Base-by-base conservation (phyloP, 2,888 invertebrate species). In the Lamellibrachia columna region DNA sequence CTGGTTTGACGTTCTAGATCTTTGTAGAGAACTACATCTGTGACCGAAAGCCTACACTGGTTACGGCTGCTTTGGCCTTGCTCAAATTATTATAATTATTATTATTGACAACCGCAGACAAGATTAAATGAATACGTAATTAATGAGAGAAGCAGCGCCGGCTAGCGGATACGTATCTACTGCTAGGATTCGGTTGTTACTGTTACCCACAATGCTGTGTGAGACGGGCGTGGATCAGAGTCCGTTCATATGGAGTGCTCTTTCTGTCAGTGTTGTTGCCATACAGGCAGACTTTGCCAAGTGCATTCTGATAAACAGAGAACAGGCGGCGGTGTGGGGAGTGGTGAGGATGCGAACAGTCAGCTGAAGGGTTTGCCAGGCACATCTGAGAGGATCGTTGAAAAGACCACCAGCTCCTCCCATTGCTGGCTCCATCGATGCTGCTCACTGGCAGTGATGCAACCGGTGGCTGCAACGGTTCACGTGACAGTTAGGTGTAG, bases 261-360 rank as follows among this genome's bases (percentile, higher is more conserved):
- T 2, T 6, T 22, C 22, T 3, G 22, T 6, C 75, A 4, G 22
- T 75, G 75, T 75, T 75, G 75, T 75, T 75, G 75, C 75, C 75
- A 75, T 11, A n/a, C 22, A 15, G 15, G 22, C n/a, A 75, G 75
- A 75, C 75, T 75, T 75, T 75, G 75, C 75, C 75, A 75, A 75
- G 75, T 75, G 75, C 75, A 75, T 75, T 75, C 22, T 75, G 75
- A 75, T 75, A 75, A 75, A 75, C 75, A 75, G 75, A 75, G 75
- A 75, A 75, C 75, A 75, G 75, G 75, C 75, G 75, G 15, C 22
- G 22, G 75, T 7, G 75, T n/a, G 6, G 15, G 75, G 75, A 75
- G 75, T 75, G 22, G 4, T 15, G 15, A 75, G 75, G 75, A 75
- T 75, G 75, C 1, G 6, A 15, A 22, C 15, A 15, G 75, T 75